A percentile compares a stretch with the other conserved stretches of the same genome.
These are phyloP conservation scores for Grallaria varia DNA, from an alignment of 2,113 vertebrate species.

Conservation along the genomic window DNA sequence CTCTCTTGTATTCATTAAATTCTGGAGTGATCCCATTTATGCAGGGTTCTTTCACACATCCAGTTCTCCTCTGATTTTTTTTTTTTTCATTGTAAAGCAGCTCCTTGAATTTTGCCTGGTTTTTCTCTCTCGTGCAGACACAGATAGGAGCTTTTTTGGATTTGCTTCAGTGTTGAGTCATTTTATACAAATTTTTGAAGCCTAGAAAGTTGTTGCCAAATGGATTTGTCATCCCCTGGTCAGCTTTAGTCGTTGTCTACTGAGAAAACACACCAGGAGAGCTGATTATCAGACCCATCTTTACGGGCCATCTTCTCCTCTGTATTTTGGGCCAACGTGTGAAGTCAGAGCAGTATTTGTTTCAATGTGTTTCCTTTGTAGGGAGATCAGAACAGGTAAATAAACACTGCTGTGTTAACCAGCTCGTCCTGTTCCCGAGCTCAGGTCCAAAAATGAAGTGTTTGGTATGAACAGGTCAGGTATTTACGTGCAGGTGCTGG, in stretches of 20 bases:
- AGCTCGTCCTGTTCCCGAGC: not conserved
- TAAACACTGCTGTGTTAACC: not conserved
- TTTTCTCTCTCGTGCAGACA: not conserved
- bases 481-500: not conserved
- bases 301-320: not conserved
- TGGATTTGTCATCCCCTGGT: not conserved
- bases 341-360: not conserved
- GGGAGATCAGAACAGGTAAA: conserved; percentile 1
- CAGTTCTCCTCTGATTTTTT: not conserved
- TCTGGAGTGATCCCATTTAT: not conserved
- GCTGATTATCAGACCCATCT: conserved; percentile 32
- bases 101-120: not conserved
- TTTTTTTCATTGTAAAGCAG: not conserved
- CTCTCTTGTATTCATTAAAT: not conserved
- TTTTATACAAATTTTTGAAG: not conserved
- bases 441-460: not conserved
- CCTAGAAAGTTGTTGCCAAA: not conserved
- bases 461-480: not conserved
- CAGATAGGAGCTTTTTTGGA: not conserved
- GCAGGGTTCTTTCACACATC: not conserved
- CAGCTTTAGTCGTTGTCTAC: not conserved
- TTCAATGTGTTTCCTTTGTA: conserved; percentile 11
- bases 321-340: not conserved
- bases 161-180: not conserved
- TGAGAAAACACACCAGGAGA: not conserved